phyloP scores from a whole-genome alignment of 2,888 invertebrate species.

The Drosophila histrio region DNA sequence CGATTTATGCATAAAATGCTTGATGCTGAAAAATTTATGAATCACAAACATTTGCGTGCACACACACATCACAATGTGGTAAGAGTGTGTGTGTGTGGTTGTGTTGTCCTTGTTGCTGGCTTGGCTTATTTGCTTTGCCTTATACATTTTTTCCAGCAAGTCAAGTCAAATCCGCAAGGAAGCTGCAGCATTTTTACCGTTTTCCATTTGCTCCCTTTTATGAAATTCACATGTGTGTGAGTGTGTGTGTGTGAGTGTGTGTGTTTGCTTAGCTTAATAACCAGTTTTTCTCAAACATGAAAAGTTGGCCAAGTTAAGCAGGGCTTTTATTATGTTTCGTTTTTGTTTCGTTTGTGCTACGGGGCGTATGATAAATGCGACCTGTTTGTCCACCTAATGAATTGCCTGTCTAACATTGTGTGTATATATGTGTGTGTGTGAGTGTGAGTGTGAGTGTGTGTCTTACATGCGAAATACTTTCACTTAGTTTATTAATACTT shows the following conservation, averaged over 20 bases:
- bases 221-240: conserved; percentile 7
- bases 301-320: conserved; percentile 77
- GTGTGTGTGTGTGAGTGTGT: conserved; percentile 14
- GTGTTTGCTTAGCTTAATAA: conserved; percentile 74
- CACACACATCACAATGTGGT: conserved; percentile 1
- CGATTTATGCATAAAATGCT: conserved; percentile 75
- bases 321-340: conserved; percentile 50
- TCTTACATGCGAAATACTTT: conserved; percentile 62
- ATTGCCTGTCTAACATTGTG: conserved; percentile 38
- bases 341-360: conserved; percentile 27
- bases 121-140: conserved; percentile 55
- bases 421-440: conserved; percentile 1
- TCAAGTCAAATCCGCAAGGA: conserved; percentile 22
- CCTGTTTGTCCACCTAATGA: conserved; percentile 59
- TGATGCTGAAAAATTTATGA: conserved; percentile 68
- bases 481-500: conserved; percentile 74
- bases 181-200: conserved; percentile 19
- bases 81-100: not conserved
- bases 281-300: conserved; percentile 74
- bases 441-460: conserved; percentile 14
- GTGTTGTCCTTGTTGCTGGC: conserved; percentile 34
- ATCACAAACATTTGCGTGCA: conserved; percentile 65
- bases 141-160: conserved; percentile 31
- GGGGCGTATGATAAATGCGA: conserved; percentile 69
- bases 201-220: conserved; percentile 1